These are phyloP conservation scores for Paralinhomoeus sp. DNA, from an alignment of 2,888 invertebrate genomes.

Conservation along the genomic window DNA sequence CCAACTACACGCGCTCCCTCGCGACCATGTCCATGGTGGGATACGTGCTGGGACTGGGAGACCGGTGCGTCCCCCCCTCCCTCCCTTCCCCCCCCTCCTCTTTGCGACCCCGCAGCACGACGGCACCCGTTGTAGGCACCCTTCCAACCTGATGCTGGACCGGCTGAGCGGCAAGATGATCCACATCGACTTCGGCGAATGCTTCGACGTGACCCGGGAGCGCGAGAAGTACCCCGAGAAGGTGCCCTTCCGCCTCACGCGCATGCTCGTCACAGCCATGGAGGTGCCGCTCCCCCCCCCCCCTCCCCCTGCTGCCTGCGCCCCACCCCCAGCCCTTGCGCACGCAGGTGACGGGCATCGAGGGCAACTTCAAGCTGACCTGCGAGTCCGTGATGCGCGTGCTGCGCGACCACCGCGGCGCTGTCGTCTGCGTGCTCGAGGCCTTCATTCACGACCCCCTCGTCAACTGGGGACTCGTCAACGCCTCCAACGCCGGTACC, in stretches of 20 bases:
- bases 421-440: slow-evolving; percentile 96
- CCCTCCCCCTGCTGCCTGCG: no score
- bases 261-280: slow-evolving; percentile 98
- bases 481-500: no score
- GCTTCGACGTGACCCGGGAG: slow-evolving; percentile 97
- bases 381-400: slow-evolving; percentile 85
- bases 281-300: slow-evolving; percentile 47
- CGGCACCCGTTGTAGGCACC: slow-evolving; percentile 63
- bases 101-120: no score
- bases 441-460: slow-evolving; percentile 98
- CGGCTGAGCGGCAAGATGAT: slow-evolving; percentile 90
- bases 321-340: no score
- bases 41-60: slow-evolving; percentile 86
- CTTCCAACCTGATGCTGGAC: slow-evolving; percentile 95
- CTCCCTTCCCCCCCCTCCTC: no score
- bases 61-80: no score
- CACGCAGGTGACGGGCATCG: slow-evolving; percentile 83
- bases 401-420: slow-evolving; percentile 59
- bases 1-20: slow-evolving; percentile 89
- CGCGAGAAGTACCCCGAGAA: slow-evolving; percentile 98
- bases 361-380: slow-evolving; percentile 81
- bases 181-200: slow-evolving; percentile 98
- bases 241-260: slow-evolving; percentile 85
- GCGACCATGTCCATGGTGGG: slow-evolving; percentile 99
- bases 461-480: slow-evolving; percentile 80